Conservation (phyloP, 2,113 vertebrate species). For the Australoheros scitulus region DNA sequence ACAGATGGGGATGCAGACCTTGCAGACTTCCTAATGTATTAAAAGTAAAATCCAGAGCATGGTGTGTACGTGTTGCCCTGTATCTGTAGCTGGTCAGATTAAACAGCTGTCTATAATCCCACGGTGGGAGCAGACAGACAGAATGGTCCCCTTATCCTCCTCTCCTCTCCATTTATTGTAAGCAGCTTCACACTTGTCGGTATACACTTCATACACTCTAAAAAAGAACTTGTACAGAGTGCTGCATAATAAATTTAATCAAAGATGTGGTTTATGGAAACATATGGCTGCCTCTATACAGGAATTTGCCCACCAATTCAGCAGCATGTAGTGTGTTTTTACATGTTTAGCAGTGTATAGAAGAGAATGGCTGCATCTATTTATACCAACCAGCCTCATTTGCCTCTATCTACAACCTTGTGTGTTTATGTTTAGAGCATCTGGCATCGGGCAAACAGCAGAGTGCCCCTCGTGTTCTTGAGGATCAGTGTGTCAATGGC, state of each 20-base stretch:
- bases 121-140: constrained; percentile 66
- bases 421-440: constrained; percentile 72
- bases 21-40: constrained; percentile 81
- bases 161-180: neutral
- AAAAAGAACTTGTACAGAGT: neutral
- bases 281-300: constrained; percentile 41
- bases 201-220: neutral
- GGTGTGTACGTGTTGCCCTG: constrained; percentile 61
- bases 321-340: constrained; percentile 52
- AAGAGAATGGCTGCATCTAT: constrained; percentile 58
- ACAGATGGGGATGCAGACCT: constrained; percentile 73
- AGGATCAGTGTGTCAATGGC: constrained; percentile 77
- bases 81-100: constrained; percentile 82
- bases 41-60: constrained; percentile 77
- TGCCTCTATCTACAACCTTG: constrained; percentile 66
- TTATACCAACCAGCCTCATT: constrained; percentile 54
- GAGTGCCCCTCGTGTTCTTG: constrained; percentile 66
- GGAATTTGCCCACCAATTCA: constrained; percentile 21
- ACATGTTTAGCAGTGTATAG: constrained; percentile 45
- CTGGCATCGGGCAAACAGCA: constrained; percentile 61
- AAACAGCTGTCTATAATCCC: constrained; percentile 85
- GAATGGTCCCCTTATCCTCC: constrained; percentile 32
- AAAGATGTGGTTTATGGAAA: constrained; percentile 39
- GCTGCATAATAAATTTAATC: constrained; percentile 5
- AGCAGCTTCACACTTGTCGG: too few species aligned